phyloP scores from a whole-genome alignment of 2,888 invertebrate species.

The Stenichneumon culpator region DNA sequence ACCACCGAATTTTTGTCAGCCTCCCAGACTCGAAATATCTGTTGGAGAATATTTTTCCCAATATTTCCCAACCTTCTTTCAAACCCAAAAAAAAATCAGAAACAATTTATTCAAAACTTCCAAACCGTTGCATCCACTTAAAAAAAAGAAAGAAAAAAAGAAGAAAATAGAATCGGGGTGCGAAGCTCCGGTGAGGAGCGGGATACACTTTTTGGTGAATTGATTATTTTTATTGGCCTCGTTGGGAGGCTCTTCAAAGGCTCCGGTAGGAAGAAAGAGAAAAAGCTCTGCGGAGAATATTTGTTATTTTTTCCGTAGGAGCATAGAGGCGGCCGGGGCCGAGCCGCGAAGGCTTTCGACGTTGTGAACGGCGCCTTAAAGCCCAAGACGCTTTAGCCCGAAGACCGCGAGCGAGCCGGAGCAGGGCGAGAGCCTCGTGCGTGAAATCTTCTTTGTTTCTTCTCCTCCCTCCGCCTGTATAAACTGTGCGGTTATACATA shows the following conservation, averaged over 20 bases:
- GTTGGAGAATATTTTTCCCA: too few species aligned
- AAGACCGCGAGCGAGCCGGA: neutral
- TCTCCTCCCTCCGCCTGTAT: conserved; percentile 12
- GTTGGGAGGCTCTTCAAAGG: conserved; percentile 58
- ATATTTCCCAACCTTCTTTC: too few species aligned
- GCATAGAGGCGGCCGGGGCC: conserved; percentile 17
- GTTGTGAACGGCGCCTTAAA: conserved; percentile 26
- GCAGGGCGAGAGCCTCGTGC: conserved; percentile 17
- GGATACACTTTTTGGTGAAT: conserved; percentile 28
- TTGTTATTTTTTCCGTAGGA: conserved; percentile 61
- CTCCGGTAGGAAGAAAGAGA: neutral
- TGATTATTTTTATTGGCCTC: conserved; percentile 67
- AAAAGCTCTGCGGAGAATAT: conserved; percentile 60
- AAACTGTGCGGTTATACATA: conserved; percentile 7
- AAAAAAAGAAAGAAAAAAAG: conserved; percentile 29
- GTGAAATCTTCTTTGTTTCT: conserved; percentile 62
- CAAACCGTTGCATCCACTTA: neutral
- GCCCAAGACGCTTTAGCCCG: conserved; percentile 31
- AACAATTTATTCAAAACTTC: neutral
- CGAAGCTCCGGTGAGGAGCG: conserved; percentile 5
- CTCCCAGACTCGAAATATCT: too few species aligned
- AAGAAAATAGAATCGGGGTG: conserved; percentile 29
- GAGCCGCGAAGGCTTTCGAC: conserved; percentile 33
- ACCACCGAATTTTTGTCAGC: too few species aligned
- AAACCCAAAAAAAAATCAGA: conserved; percentile 8